These are phyloP conservation scores for Stomatorhinus ivindoensis DNA, from an alignment of 2,113 vertebrate genomes.

Conservation along the genomic window DNA sequence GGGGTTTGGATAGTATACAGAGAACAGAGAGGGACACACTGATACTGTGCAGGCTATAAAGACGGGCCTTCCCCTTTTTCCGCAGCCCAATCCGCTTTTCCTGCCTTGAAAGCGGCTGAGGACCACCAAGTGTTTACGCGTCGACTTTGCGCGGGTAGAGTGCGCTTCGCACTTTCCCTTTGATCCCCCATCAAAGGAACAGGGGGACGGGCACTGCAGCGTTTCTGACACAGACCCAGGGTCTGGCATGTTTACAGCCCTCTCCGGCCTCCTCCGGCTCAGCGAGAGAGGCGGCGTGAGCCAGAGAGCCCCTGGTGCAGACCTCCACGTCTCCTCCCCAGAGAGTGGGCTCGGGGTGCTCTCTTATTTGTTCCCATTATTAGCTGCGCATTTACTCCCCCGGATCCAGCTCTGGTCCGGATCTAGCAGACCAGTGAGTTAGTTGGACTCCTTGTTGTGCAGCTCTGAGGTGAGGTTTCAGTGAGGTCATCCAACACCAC, in stretches of 20 bases:
- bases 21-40: slow-evolving; percentile 29
- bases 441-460: background rate
- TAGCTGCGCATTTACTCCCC: background rate
- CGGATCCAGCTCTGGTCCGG: background rate
- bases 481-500: background rate
- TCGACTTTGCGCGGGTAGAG: slow-evolving; percentile 17
- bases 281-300: background rate
- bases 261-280: slow-evolving; percentile 6
- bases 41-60: slow-evolving; percentile 37
- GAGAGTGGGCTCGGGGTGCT: background rate
- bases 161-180: slow-evolving; percentile 10
- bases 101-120: slow-evolving; percentile 30
- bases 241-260: slow-evolving; percentile 4
- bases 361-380: background rate
- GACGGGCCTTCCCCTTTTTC: slow-evolving; percentile 16
- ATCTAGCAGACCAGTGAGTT: background rate
- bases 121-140: slow-evolving; percentile 27
- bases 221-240: slow-evolving; percentile 21
- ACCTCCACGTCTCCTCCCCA: background rate
- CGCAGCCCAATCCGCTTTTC: slow-evolving; percentile 16
- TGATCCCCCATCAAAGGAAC: slow-evolving; percentile 25
- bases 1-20: slow-evolving; percentile 34
- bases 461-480: background rate
- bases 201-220: slow-evolving; percentile 5
- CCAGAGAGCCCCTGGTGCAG: background rate